A percentile compares a stretch with the other conserved stretches of the same genome.
These are phyloP conservation scores for Bubo blakistoni DNA, from an alignment of 2,113 vertebrate genomes.

Conservation along the genomic window DNA sequence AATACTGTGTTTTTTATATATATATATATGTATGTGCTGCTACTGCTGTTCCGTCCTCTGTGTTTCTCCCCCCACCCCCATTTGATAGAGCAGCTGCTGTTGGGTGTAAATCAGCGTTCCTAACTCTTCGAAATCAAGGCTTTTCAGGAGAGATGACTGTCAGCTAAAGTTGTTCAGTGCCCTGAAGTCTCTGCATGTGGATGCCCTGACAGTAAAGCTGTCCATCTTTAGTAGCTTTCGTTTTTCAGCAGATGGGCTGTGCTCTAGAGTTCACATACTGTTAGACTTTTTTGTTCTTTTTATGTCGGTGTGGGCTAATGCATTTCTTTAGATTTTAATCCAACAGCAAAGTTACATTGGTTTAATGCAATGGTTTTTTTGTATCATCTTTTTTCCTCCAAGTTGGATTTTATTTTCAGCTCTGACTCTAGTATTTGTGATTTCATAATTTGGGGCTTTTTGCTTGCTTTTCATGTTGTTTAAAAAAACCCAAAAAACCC, in stretches of 20 bases:
- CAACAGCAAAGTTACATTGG: neutral
- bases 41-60: neutral
- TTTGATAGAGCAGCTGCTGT: neutral
- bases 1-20: neutral
- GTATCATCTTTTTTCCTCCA: neutral
- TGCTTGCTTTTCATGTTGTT: conserved; percentile 39
- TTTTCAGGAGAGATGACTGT: neutral
- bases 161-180: neutral
- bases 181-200: neutral
- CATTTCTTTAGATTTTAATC: neutral
- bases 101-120: neutral
- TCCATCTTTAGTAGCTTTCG: neutral
- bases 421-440: conserved; percentile 1
- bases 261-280: neutral
- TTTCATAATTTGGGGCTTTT: neutral
- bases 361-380: neutral
- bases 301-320: neutral
- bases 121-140: neutral
- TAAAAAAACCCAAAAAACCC: neutral
- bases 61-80: no score
- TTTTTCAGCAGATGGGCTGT: neutral
- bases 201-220: neutral
- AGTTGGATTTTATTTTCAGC: conserved; percentile 28
- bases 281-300: neutral
- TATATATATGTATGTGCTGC: neutral